Evolutionary conservation across 2,888 invertebrate genomes (phyloP), one percentile per base, ranked within the genome.

Genomic region (Lithosia quadra): DNA sequence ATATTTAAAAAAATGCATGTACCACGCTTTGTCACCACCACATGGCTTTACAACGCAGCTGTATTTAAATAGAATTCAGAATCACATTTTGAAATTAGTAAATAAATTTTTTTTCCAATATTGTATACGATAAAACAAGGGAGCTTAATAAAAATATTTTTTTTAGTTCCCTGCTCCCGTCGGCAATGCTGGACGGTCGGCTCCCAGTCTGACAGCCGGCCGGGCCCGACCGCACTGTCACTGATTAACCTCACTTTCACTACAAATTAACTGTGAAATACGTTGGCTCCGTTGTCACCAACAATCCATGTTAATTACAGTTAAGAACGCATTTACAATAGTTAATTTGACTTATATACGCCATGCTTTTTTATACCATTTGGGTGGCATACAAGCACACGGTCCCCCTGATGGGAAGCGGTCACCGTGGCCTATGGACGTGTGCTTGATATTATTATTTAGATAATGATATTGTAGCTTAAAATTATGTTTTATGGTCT

Each of bases 161-260:
- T 88, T 88, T 75, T 90, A 94, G 93, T 77, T 94, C 93, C 56
- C 88, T 94, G 79, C 87, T 93, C 66, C 92, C 92, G 56, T 88
- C 92, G 59, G 90, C 91, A n/a, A 87, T 91, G 87, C 82, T 86
- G 74, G 92, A 91, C 74, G 88, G 86, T 33, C 86, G 90, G 68
- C 85, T 91, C 71, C 86, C 90, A 61, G 93, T 90, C 73, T 93
- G 93, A 93, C 92, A 88, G 75, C 75, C 79, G 74, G 77, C 75
- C 69, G 75, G 69, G 58, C 75, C 72, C 71, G 49, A 71, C 70
- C 67, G 75, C 75, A 73, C 77, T 74, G 74, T 79, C 57, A 76
- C 65, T 69, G 79, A 80, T 71, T 81, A 79, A 77, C 74, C 71
- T 71, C 71, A 74, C 63, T 78, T 74, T 78, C 75, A 71, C 73